Percentiles rank a stretch among this genome's conserved stretches.
Conservation (phyloP, 2,113 vertebrate genomes). For the Anguilla rostrata region DNA sequence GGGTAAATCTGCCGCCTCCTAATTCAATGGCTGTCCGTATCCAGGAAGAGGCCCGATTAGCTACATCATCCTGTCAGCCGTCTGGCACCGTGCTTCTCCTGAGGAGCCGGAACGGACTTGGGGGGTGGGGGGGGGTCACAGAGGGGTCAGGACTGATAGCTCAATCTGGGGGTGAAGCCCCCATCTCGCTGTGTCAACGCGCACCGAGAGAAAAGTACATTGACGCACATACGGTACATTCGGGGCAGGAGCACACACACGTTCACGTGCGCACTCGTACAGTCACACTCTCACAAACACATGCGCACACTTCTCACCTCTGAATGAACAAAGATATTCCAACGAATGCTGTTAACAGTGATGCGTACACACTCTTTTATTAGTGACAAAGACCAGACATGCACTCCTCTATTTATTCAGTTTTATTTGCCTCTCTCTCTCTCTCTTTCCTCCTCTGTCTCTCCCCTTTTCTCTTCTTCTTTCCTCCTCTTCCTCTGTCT, state of each 20-base stretch:
- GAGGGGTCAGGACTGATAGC: not conserved
- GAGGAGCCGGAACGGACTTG: not conserved
- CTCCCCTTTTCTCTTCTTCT: not conserved
- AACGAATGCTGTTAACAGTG: not conserved
- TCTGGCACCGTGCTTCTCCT: not conserved
- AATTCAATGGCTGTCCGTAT: not conserved
- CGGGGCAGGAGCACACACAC: not conserved
- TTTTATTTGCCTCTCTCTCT: no score
- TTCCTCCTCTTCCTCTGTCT: constrained; percentile 3
- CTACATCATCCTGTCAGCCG: constrained; percentile 16
- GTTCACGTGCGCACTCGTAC: not conserved
- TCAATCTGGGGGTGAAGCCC: not conserved
- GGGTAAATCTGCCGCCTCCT: constrained; percentile 2
- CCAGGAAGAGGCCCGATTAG: not conserved
- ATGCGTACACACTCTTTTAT: not conserved
- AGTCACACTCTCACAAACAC: not conserved
- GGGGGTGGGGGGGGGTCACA: not conserved
- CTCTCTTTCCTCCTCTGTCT: not conserved
- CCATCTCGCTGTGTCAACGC: not conserved
- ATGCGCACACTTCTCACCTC: no score
- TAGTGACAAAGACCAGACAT: not conserved
- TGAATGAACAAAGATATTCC: no score
- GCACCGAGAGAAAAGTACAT: not conserved
- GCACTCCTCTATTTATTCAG: no score
- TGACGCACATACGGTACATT: not conserved